These are phyloP conservation scores for Clivina fossor DNA, from an alignment of 2,888 invertebrate genomes.

Conservation along the genomic window DNA sequence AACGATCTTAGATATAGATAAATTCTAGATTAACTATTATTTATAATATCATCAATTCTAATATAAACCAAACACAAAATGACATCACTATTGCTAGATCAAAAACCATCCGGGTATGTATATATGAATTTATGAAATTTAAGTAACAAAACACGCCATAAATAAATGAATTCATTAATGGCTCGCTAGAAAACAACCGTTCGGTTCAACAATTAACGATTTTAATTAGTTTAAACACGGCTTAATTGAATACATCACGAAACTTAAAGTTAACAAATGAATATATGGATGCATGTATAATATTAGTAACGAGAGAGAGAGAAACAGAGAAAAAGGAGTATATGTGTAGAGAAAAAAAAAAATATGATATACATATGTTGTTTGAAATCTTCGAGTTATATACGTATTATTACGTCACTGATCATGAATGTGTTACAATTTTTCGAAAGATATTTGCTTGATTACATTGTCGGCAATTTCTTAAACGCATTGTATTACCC, in stretches of 20 bases:
- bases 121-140: background rate
- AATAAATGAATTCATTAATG: slow-evolving; percentile 16
- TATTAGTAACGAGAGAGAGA: slow-evolving; percentile 7
- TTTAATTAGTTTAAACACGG: slow-evolving; percentile 52
- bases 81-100: background rate
- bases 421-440: slow-evolving; percentile 38
- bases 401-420: slow-evolving; percentile 46
- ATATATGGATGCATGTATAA: slow-evolving; percentile 36
- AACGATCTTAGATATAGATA: no score
- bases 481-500: no score
- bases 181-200: background rate
- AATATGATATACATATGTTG: slow-evolving; percentile 35
- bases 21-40: slow-evolving; percentile 14
- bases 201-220: slow-evolving; percentile 33
- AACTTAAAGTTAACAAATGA: slow-evolving; percentile 48
- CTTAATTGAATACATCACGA: slow-evolving; percentile 51
- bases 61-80: background rate
- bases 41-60: slow-evolving; percentile 26
- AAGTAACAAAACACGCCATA: slow-evolving; percentile 1
- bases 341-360: slow-evolving; percentile 15
- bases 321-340: slow-evolving; percentile 15
- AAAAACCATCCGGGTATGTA: slow-evolving; percentile 11
- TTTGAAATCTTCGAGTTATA: slow-evolving; percentile 46
- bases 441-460: slow-evolving; percentile 34
- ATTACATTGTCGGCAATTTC: slow-evolving; percentile 48